phyloP scores from a whole-genome alignment of 2,797 vertebrate species.

The Anas bahamensis region DNA sequence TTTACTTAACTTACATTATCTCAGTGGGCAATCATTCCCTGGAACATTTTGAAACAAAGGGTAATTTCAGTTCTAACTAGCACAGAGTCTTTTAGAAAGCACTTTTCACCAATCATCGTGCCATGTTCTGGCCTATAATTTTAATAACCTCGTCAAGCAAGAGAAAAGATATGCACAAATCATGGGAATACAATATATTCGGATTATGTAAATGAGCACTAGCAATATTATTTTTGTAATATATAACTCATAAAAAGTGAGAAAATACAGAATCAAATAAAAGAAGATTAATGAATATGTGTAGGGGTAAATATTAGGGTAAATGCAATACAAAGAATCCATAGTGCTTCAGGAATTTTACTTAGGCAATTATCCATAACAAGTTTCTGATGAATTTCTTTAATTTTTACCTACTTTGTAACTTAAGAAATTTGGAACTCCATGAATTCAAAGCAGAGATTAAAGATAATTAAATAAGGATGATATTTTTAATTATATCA shows the following conservation, averaged over 20 bases:
- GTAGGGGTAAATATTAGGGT: neutral
- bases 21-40: constrained; percentile 71
- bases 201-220: neutral
- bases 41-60: constrained; percentile 73
- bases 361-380: neutral
- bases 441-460: neutral
- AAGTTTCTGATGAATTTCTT: neutral
- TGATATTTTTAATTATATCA: neutral
- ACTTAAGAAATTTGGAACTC: neutral
- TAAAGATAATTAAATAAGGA: neutral
- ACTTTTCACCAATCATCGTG: neutral
- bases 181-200: neutral
- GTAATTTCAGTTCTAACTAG: constrained; percentile 58
- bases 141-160: neutral
- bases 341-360: constrained; percentile 5
- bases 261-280: neutral
- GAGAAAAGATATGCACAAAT: neutral
- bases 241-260: neutral
- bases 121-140: neutral
- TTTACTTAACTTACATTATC: constrained; percentile 65
- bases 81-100: constrained; percentile 26
- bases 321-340: neutral
- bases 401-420: neutral
- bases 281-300: neutral
- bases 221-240: neutral